Evolutionary conservation across 2,113 vertebrate species (phyloP).

Genomic region (Callipepla californica): DNA sequence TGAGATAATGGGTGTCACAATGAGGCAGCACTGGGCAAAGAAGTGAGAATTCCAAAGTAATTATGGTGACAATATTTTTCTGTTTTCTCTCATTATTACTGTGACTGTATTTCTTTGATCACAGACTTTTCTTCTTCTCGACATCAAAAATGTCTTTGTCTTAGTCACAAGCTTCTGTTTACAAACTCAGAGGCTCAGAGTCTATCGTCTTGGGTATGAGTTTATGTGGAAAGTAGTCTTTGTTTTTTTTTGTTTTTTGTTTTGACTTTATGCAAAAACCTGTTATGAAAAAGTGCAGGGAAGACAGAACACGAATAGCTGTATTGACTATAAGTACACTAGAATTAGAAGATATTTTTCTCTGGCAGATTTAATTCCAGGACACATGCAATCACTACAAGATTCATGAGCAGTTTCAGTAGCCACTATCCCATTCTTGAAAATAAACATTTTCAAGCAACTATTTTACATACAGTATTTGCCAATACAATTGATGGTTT

Average conservation of each 20-base stretch:
- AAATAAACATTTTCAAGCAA: background rate
- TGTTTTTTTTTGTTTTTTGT: background rate
- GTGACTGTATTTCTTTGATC: background rate
- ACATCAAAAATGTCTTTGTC: background rate
- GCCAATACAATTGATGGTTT: background rate
- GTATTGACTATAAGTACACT: background rate
- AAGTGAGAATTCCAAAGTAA: background rate
- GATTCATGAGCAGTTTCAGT: background rate
- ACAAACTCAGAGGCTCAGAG: background rate
- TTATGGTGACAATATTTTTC: background rate
- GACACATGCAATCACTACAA: accelerated
- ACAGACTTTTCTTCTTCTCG: background rate
- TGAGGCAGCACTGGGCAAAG: background rate
- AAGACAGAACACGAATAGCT: background rate
- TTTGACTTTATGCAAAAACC: background rate
- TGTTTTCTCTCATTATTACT: background rate
- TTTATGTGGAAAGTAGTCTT: accelerated
- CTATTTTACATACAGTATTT: background rate
- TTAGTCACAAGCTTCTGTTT: background rate
- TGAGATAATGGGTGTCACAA: background rate
- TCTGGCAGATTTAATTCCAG: background rate
- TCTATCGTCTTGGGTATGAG: background rate
- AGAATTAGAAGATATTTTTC: background rate
- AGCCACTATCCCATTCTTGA: background rate
- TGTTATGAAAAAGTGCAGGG: background rate